Evolutionary conservation across 2,888 invertebrate species (phyloP).

Genomic region (Lasioglossum vierecki): DNA sequence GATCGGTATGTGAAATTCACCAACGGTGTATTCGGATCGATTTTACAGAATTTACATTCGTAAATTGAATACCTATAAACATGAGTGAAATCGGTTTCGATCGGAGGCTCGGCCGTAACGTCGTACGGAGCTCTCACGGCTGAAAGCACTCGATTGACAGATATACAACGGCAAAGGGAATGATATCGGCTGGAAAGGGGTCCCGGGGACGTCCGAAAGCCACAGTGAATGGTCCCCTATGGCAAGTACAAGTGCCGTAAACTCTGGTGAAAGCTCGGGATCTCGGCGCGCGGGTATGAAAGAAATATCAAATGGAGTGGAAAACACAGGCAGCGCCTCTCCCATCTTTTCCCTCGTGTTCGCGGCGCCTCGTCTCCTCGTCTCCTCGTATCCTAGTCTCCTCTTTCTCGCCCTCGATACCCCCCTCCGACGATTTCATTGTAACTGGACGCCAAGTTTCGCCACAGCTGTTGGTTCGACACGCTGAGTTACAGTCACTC

Average conservation of each 20-base stretch:
- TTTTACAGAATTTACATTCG: slow-evolving; percentile 9
- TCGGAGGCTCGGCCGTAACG: slow-evolving; percentile 25
- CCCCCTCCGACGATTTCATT: slow-evolving; percentile 39
- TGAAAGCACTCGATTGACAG: slow-evolving; percentile 51
- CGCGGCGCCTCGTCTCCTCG: slow-evolving; percentile 4
- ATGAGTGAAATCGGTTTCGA: not conserved
- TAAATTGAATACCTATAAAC: slow-evolving; percentile 32
- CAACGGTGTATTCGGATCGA: not conserved
- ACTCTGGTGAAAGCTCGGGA: slow-evolving; percentile 41
- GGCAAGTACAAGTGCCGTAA: slow-evolving; percentile 43
- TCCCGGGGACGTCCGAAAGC: slow-evolving; percentile 36
- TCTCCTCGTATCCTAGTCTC: slow-evolving; percentile 16
- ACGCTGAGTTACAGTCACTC: slow-evolving; percentile 66
- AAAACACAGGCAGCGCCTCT: slow-evolving; percentile 68
- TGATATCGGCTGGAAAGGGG: slow-evolving; percentile 41
- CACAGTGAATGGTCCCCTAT: slow-evolving; percentile 30
- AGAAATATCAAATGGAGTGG: slow-evolving; percentile 76
- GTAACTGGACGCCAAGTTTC: slow-evolving; percentile 67
- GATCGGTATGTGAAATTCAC: not conserved
- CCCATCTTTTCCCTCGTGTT: slow-evolving; percentile 24
- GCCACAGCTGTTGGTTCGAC: slow-evolving; percentile 64
- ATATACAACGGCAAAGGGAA: slow-evolving; percentile 26
- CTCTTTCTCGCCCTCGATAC: slow-evolving; percentile 32
- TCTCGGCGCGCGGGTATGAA: slow-evolving; percentile 66
- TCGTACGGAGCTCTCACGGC: slow-evolving; percentile 37